A percentile compares a stretch with the other conserved stretches of the same genome.
Conservation (phyloP, 2,113 vertebrate species). For the Murina feae region DNA sequence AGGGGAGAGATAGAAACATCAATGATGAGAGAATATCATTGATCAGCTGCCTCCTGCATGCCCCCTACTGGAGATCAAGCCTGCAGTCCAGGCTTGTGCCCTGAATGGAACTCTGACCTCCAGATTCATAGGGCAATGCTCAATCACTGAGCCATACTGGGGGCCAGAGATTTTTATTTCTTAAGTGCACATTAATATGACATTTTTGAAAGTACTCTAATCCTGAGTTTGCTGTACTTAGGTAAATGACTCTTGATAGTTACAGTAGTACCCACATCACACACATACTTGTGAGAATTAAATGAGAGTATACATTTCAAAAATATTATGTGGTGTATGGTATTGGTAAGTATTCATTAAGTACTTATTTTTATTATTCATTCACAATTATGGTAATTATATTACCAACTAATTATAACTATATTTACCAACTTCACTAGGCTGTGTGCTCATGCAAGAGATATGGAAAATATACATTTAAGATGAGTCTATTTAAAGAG, state of each 20-base stretch:
- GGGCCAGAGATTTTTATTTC: neutral
- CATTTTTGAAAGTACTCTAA: neutral
- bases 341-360: neutral
- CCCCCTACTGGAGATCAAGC: too few species aligned
- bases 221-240: neutral
- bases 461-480: neutral
- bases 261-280: neutral
- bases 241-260: neutral
- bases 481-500: neutral
- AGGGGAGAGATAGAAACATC: too few species aligned
- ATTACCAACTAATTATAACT: neutral
- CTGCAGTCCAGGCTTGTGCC: too few species aligned
- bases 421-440: neutral
- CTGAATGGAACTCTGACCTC: too few species aligned
- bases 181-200: neutral
- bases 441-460: neutral
- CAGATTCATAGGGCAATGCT: too few species aligned
- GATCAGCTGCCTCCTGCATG: too few species aligned
- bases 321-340: neutral
- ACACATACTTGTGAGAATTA: neutral
- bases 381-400: neutral
- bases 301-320: neutral
- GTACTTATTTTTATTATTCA: neutral
- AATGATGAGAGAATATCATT: too few species aligned
- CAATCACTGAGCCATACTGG: too few species aligned